Conservation (phyloP, 2,113 vertebrate species). For the Microcebus ravelobensis region DNA sequence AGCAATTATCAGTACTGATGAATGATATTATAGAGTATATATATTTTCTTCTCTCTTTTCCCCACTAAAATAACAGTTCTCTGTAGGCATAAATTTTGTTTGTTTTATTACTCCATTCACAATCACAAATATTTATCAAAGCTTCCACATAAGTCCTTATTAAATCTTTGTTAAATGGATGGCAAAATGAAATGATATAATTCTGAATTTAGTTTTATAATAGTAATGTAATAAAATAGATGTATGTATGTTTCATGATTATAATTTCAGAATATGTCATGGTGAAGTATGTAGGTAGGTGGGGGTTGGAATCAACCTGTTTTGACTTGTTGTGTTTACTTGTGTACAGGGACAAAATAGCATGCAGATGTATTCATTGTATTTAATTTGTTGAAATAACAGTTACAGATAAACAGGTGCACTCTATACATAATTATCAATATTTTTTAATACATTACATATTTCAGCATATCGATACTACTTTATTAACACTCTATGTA, state of each 20-base stretch:
- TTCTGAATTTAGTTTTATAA: background rate
- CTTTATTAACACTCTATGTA: slow-evolving; percentile 96
- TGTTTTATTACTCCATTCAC: background rate
- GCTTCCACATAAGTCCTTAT: background rate
- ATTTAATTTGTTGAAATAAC: slow-evolving; percentile 93
- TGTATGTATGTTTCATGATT: background rate
- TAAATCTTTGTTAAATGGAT: background rate
- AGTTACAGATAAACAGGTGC: slow-evolving; percentile 94
- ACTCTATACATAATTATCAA: slow-evolving; percentile 95
- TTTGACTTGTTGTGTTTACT: background rate
- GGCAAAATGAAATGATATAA: background rate
- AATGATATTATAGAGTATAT: background rate
- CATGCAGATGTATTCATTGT: slow-evolving; percentile 87
- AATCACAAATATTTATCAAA: background rate
- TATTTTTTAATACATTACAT: slow-evolving; percentile 93
- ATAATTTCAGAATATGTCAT: background rate
- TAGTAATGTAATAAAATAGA: background rate
- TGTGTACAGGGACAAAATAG: background rate
- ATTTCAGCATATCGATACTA: slow-evolving; percentile 93
- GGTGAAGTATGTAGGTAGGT: background rate
- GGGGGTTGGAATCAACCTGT: background rate
- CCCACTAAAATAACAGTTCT: background rate
- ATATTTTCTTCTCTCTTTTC: background rate
- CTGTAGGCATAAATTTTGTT: background rate
- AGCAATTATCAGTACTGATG: background rate